Evolutionary conservation across 2,113 vertebrate genomes (phyloP).

Genomic region (Thinocorus orbignyianus): DNA sequence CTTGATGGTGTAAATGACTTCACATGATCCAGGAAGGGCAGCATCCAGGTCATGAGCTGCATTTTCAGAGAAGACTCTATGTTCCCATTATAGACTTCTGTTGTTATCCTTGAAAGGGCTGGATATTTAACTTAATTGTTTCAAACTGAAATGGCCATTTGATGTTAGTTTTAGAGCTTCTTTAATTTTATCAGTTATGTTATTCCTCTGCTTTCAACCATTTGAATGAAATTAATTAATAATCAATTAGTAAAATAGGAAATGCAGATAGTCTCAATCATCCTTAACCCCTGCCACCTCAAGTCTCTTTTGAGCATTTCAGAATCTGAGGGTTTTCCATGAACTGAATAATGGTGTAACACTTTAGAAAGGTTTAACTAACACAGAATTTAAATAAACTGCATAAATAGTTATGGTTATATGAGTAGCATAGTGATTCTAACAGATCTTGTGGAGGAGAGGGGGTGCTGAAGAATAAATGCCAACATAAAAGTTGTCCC

Average conservation of each 20-base stretch:
- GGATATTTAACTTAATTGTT: not conserved
- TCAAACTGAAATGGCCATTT: not conserved
- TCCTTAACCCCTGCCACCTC: not conserved
- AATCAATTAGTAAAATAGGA: not conserved
- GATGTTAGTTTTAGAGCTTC: not conserved
- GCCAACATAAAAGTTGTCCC: not conserved
- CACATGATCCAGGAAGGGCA: not conserved
- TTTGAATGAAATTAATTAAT: not conserved
- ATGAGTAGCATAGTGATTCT: not conserved
- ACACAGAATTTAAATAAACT: not conserved
- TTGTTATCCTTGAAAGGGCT: not conserved
- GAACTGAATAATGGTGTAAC: not conserved
- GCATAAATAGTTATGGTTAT: not conserved
- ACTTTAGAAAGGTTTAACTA: not conserved
- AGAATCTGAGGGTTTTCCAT: not conserved
- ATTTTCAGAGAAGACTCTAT: not conserved
- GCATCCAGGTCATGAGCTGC: not conserved
- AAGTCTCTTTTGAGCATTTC: not conserved
- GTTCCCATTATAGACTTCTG: not conserved
- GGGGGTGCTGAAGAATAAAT: not conserved
- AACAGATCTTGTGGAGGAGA: not conserved
- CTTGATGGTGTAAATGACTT: not conserved
- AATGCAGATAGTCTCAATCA: not conserved
- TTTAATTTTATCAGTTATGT: not conserved
- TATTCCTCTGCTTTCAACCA: not conserved